These are phyloP conservation scores for Sturnus vulgaris DNA, from an alignment of 2,113 vertebrate species.

Conservation along the genomic window DNA sequence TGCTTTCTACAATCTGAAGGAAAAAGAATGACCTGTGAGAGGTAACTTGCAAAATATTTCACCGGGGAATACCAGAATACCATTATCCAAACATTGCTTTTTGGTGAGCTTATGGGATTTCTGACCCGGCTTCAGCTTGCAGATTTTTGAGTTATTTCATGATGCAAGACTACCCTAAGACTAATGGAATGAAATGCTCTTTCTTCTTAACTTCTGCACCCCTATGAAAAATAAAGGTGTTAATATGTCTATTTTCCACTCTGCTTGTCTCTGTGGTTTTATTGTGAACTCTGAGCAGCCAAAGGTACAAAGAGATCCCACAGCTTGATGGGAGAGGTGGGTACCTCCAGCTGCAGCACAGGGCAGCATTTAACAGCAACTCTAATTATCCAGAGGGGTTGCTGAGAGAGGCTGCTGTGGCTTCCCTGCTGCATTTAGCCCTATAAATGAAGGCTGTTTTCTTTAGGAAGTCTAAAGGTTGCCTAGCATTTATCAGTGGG, in stretches of 20 bases:
- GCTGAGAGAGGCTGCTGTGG: not conserved
- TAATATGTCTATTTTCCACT: not conserved
- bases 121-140: not conserved
- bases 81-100: not conserved
- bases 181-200: not conserved
- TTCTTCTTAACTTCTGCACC: not conserved
- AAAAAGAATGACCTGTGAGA: not conserved
- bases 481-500: not conserved
- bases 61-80: not conserved
- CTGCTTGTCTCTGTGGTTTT: not conserved
- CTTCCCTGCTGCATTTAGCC: not conserved
- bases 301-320: not conserved
- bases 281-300: not conserved
- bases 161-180: not conserved
- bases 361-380: not conserved
- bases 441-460: not conserved
- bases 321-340: not conserved
- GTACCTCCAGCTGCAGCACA: not conserved
- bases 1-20: not conserved
- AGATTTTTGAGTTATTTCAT: not conserved
- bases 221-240: not conserved
- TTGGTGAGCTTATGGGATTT: not conserved
- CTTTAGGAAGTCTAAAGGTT: not conserved
- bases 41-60: not conserved
- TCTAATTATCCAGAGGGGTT: not conserved